These are phyloP conservation scores for Helicoverpa assulta DNA, from an alignment of 2,888 invertebrate species.

Conservation along the genomic window DNA sequence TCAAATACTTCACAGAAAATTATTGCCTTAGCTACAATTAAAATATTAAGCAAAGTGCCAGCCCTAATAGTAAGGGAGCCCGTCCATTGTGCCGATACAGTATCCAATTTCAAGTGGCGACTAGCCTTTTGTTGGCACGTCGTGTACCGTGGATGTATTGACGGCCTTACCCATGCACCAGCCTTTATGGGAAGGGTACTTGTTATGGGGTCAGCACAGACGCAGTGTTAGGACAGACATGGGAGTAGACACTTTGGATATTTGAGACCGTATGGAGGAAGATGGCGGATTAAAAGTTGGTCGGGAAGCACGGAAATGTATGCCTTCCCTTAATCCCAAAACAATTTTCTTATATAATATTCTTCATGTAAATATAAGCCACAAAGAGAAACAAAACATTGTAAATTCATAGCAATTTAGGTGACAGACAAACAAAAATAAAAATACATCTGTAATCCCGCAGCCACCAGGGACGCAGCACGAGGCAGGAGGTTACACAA, in stretches of 20 bases:
- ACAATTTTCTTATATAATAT: conserved; percentile 3
- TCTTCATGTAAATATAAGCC: conserved; percentile 17
- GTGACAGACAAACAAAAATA: conserved; percentile 56
- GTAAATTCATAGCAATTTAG: conserved; percentile 59
- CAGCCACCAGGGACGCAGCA: conserved; percentile 53
- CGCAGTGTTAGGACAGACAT: conserved; percentile 4
- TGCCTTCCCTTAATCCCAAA: conserved; percentile 31
- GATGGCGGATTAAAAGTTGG: no score
- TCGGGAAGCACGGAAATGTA: no score
- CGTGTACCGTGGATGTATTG: conserved; percentile 47
- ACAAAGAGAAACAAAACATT: conserved; percentile 43
- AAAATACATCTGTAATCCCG: conserved; percentile 57
- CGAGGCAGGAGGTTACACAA: conserved; percentile 46
- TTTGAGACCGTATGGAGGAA: background rate
- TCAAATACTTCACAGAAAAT: no score
- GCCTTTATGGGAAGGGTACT: conserved; percentile 41
- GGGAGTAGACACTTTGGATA: background rate
- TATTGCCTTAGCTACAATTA: no score
- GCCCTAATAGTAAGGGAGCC: conserved; percentile 60
- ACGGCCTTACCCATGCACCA: conserved; percentile 28
- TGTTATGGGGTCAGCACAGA: conserved; percentile 32
- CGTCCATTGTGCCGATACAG: conserved; percentile 56
- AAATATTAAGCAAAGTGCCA: conserved; percentile 19
- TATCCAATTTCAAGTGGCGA: conserved; percentile 64
- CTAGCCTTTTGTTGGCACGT: conserved; percentile 60